A percentile compares a stretch with the other conserved stretches of the same genome.
Evolutionary conservation across 1,140 invertebrate genomes (phyloP).

Genomic region (Lamellibrachia luymesi): DNA sequence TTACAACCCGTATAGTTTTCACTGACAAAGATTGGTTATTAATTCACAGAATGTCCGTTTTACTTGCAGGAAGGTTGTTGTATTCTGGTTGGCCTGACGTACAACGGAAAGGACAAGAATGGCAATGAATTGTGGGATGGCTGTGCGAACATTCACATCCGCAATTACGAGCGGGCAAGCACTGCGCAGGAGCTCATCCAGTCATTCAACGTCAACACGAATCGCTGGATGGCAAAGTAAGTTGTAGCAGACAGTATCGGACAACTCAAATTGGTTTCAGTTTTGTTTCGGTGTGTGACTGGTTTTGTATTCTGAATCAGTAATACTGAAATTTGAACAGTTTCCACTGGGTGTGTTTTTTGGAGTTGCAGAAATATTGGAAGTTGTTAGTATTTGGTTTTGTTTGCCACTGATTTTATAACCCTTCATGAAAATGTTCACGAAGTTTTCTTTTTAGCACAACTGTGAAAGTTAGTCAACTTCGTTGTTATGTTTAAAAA

Average conservation of each 20-base stretch:
- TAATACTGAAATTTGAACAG: not conserved
- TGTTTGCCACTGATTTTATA: too few species aligned
- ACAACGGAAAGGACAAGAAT: constrained; percentile 71
- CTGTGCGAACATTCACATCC: constrained; percentile 79
- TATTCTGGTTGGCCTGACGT: constrained; percentile 69
- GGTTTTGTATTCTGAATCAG: constrained; percentile 14
- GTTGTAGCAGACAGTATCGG: constrained; percentile 29
- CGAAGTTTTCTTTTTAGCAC: too few species aligned
- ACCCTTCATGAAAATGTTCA: too few species aligned
- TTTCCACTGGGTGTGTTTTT: too few species aligned
- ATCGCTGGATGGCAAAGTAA: constrained; percentile 84
- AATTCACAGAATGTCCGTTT: not conserved
- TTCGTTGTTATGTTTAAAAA: too few species aligned
- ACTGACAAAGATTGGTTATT: not conserved
- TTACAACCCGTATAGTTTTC: not conserved
- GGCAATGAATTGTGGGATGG: constrained; percentile 72
- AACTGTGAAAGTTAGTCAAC: too few species aligned
- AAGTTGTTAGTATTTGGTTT: too few species aligned
- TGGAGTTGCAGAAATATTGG: too few species aligned
- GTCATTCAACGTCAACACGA: constrained; percentile 92
- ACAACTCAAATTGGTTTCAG: not conserved
- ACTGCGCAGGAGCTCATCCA: constrained; percentile 81
- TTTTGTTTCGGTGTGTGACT: not conserved
- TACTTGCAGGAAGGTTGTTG: constrained; percentile 54
- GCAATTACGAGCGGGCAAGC: constrained; percentile 73